Conservation (phyloP, 2,113 vertebrate species). For the Microcebus tavaratra region DNA sequence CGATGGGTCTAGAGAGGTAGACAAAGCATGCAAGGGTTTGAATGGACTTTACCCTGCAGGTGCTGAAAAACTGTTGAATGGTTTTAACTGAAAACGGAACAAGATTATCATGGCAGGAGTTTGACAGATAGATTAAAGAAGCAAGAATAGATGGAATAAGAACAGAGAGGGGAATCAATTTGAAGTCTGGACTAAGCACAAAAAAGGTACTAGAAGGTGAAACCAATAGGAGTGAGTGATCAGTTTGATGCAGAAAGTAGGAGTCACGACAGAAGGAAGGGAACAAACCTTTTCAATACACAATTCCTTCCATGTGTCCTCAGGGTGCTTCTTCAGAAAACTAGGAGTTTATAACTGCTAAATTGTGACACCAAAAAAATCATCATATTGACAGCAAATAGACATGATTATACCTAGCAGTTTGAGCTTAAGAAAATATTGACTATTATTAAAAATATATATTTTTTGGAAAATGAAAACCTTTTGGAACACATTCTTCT, state of each 20-base stretch:
- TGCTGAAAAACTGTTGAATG: not conserved
- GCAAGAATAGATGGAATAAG: not conserved
- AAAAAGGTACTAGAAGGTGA: not conserved
- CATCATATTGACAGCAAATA: not conserved
- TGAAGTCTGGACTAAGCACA: not conserved
- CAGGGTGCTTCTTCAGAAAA: not conserved
- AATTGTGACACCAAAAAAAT: not conserved
- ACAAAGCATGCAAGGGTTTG: not conserved
- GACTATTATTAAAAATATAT: not conserved
- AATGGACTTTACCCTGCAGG: not conserved
- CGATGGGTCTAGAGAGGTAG: no score
- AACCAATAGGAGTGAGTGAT: not conserved
- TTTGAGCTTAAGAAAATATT: not conserved
- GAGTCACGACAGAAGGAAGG: not conserved
- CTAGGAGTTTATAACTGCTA: not conserved
- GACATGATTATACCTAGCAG: not conserved
- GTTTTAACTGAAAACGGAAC: not conserved
- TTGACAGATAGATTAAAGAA: conserved; percentile 17
- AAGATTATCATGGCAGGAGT: not conserved
- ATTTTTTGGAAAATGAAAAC: not conserved
- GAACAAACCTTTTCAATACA: not conserved
- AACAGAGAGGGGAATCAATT: not conserved
- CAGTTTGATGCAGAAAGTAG: not conserved
- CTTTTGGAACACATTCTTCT: not conserved
- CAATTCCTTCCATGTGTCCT: not conserved